A percentile compares a stretch with the other conserved stretches of the same genome.
phyloP scores from a whole-genome alignment of 2,113 vertebrate species.

The Abramis brama region DNA sequence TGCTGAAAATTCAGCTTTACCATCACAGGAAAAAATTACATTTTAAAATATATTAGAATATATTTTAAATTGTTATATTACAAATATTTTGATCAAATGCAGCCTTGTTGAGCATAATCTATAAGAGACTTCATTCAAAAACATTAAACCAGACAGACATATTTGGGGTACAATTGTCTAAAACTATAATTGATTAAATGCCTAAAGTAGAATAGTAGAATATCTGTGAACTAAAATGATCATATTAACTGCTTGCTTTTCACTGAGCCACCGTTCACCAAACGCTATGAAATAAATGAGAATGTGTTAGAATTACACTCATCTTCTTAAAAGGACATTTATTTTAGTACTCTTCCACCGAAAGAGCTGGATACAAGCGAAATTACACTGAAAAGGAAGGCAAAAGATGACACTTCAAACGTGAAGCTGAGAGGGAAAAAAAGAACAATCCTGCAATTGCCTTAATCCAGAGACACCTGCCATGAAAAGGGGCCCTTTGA shows the following conservation, averaged over 20 bases:
- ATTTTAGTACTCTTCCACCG: conserved; percentile 50
- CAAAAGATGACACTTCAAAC: conserved; percentile 74
- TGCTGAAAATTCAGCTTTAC: background rate
- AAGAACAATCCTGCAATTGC: conserved; percentile 68
- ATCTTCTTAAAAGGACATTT: conserved; percentile 49
- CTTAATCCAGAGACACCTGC: conserved; percentile 80
- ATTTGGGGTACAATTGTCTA: too few species aligned
- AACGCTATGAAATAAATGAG: conserved; percentile 22
- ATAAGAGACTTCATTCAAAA: background rate
- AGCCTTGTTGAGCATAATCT: background rate
- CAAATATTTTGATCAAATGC: background rate
- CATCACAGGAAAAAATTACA: too few species aligned
- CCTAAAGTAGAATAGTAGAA: background rate
- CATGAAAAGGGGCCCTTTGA: conserved; percentile 74
- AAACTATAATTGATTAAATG: background rate
- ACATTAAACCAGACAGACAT: too few species aligned
- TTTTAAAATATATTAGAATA: too few species aligned
- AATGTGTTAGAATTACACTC: conserved; percentile 45
- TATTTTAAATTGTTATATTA: too few species aligned
- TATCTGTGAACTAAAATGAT: background rate
- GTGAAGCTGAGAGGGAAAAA: conserved; percentile 58
- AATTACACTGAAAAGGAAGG: conserved; percentile 56
- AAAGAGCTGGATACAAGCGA: conserved; percentile 54
- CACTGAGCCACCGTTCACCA: background rate
- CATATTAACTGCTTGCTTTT: conserved; percentile 4